A percentile compares a stretch with the other conserved stretches of the same genome.
These are phyloP conservation scores for Eriosoma lanigerum DNA, from an alignment of 1,140 invertebrate species.

Conservation along the genomic window DNA sequence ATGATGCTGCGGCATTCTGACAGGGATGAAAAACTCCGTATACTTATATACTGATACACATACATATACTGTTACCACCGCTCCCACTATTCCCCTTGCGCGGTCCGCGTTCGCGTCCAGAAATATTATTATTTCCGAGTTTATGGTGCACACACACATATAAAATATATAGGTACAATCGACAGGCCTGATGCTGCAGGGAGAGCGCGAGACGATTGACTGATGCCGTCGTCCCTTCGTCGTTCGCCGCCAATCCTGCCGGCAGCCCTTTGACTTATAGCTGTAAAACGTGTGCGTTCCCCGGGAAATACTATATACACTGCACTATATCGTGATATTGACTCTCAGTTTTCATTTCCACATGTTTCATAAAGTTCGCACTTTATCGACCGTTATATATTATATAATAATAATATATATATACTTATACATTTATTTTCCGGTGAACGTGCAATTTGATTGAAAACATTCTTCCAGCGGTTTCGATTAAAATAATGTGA, in stretches of 20 bases:
- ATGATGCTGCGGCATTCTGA: conserved; percentile 41
- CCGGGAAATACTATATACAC: neutral
- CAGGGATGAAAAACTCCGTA: conserved; percentile 37
- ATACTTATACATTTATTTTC: neutral
- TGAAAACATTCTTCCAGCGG: neutral
- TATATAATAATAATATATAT: neutral
- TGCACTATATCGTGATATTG: conserved; percentile 30
- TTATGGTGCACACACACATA: neutral
- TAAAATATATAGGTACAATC: neutral
- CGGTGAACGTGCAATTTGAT: neutral
- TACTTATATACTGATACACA: no score
- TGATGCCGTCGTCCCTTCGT: conserved; percentile 28
- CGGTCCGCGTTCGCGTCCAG: neutral
- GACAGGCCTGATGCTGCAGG: neutral
- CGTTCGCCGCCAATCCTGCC: neutral
- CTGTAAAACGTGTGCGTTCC: conserved; percentile 43
- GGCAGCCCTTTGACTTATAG: conserved; percentile 43
- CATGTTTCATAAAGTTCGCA: conserved; percentile 42
- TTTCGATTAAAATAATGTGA: neutral
- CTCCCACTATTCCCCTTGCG: neutral
- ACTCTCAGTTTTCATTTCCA: conserved; percentile 46
- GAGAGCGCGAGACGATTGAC: conserved; percentile 41
- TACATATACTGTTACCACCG: neutral
- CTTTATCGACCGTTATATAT: conserved; percentile 32
- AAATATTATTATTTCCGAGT: conserved; percentile 43